Conservation (phyloP, 1,140 invertebrate genomes). For the Drosophila murphyi region DNA sequence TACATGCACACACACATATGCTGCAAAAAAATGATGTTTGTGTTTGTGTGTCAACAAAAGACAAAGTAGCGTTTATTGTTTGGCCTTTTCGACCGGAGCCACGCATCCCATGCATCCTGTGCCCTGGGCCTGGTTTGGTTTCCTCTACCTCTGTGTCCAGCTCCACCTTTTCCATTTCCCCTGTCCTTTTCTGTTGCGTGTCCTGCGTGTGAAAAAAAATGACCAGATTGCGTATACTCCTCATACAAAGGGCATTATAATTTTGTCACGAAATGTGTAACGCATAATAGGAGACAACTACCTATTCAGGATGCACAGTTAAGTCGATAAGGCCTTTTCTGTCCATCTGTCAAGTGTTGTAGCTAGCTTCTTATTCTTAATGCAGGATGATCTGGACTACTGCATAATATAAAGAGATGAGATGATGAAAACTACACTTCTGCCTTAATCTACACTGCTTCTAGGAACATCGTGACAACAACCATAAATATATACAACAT, state of each 20-base stretch:
- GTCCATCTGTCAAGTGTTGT: no score
- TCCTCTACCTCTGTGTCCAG: neutral
- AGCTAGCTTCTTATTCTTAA: no score
- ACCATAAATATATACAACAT: no score
- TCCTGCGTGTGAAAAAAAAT: constrained; percentile 67
- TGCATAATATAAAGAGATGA: no score
- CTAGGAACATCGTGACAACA: no score
- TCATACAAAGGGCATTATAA: constrained; percentile 5
- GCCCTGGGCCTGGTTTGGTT: constrained; percentile 24
- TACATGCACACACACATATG: neutral
- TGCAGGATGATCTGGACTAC: no score
- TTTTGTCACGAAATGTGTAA: neutral
- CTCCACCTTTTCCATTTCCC: neutral
- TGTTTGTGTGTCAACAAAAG: constrained; percentile 59
- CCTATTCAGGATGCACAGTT: neutral
- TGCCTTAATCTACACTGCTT: no score
- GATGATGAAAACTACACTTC: no score
- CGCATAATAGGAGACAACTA: neutral
- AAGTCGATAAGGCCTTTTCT: no score
- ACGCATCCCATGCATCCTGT: constrained; percentile 24
- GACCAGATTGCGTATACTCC: constrained; percentile 21
- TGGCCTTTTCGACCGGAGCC: constrained; percentile 49
- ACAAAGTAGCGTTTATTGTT: constrained; percentile 73
- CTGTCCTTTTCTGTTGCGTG: constrained; percentile 30
- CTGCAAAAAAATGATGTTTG: constrained; percentile 3